Evolutionary conservation across 2,113 vertebrate genomes (phyloP), one percentile per base, ranked within the genome.

Genomic region (Hymenochirus boettgeri): DNA sequence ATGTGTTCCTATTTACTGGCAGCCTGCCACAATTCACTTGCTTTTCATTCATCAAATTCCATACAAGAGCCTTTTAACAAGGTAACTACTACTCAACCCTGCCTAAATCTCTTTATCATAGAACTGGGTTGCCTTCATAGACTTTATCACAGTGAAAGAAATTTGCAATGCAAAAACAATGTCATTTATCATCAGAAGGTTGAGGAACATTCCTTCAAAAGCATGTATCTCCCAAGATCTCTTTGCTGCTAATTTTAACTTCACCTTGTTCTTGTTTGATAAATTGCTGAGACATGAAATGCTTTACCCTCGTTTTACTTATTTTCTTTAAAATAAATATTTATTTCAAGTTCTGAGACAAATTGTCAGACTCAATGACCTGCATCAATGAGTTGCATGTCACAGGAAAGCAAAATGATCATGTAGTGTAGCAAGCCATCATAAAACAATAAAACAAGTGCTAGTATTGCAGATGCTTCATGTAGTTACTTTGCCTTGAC

Each of bases 41-140:
- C 76, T 82, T 88, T 87, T 89, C 84, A 92, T 92, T 89, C 81
- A 87, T 89, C 89, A 90, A 77, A 62, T 46, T 55, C 51, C 31
- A 69, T 72, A 73, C 79, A 70, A 64, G 61, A 57, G 74, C 73
- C 60, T 72, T 79, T 73, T 79, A 74, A 70, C 76, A 62, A 73
- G 80, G 72, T 77, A 79, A 80, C 81, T 70, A 77, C 65, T 84
- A 65, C 72, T 80, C 75, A 74, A 80, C 82, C 71, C 82, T 80
- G 78, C 73, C 71, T 74, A 81, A 79, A 88, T 83, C 72, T 84
- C 79, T 82, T 83, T 77, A 84, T 85, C 76, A 76, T 69, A 77
- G 70, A 77, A 73, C 62, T 72, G 71, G 73, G 62, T 77, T 75
- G 57, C 61, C 77, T 82, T 84, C 77, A 72, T 77, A 77, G 74